Percentiles rank a stretch among this genome's conserved stretches.
Conservation (phyloP, 2,797 vertebrate species). For the Siniperca obscura region DNA sequence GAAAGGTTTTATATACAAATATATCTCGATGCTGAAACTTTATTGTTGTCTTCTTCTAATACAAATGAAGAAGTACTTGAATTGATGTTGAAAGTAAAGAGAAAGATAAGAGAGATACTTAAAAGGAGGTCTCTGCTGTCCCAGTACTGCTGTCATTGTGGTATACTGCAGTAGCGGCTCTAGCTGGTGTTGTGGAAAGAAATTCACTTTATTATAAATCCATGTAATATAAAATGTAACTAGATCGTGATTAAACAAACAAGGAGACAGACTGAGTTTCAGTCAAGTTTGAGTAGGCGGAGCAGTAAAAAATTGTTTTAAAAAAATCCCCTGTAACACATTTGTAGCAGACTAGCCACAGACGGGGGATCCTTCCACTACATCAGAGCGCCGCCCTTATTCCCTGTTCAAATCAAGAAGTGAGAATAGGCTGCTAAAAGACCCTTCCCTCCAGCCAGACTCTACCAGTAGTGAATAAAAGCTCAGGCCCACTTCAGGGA, state of each 20-base stretch:
- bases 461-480: constrained; percentile 54
- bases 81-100: constrained; percentile 22
- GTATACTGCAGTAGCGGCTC: not conserved
- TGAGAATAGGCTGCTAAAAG: constrained; percentile 71
- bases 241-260: constrained; percentile 51
- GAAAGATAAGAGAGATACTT: constrained; percentile 10
- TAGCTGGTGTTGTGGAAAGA: constrained; percentile 17
- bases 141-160: constrained; percentile 38
- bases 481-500: constrained; percentile 68
- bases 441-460: constrained; percentile 63
- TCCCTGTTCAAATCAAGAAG: constrained; percentile 74
- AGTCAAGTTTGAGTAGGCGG: constrained; percentile 2
- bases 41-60: constrained; percentile 13
- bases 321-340: constrained; percentile 19
- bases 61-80: constrained; percentile 41
- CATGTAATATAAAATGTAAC: constrained; percentile 64
- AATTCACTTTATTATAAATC: constrained; percentile 27
- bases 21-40: constrained; percentile 12
- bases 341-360: constrained; percentile 46
- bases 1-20: constrained; percentile 33
- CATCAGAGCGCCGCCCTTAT: constrained; percentile 53
- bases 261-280: constrained; percentile 21
- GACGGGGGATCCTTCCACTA: constrained; percentile 36
- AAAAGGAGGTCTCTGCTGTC: constrained; percentile 28
- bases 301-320: constrained; percentile 7